These are phyloP conservation scores for Sericinus montela DNA, from an alignment of 2,888 invertebrate genomes.

Conservation along the genomic window DNA sequence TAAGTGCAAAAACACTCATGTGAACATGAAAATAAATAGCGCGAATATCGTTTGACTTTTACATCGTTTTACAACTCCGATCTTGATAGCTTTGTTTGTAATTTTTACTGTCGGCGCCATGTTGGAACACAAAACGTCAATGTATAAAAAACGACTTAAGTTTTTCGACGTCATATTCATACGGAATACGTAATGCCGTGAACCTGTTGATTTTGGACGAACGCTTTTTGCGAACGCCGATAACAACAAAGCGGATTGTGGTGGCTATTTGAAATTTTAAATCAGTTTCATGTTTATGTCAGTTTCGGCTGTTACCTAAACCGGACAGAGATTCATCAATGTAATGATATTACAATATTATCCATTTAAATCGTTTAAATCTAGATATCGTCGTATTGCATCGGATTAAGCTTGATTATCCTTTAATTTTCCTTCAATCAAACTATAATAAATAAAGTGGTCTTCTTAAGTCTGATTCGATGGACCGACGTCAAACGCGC, in stretches of 20 bases:
- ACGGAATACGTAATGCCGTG: conserved; percentile 45
- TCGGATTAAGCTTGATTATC: conserved; percentile 1
- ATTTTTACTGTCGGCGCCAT: conserved; percentile 21
- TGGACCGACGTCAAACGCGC: conserved; percentile 61
- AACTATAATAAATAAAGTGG: neutral
- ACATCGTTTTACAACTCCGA: conserved; percentile 1
- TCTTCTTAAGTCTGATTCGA: conserved; percentile 41
- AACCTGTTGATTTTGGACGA: conserved; percentile 50
- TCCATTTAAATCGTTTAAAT: neutral
- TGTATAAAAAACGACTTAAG: conserved; percentile 16
- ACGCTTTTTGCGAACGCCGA: conserved; percentile 40
- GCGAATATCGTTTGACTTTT: conserved; percentile 6
- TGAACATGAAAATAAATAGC: conserved; percentile 12
- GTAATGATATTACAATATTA: conserved; percentile 43
- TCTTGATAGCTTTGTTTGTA: conserved; percentile 13
- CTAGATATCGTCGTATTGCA: neutral
- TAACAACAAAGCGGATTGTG: conserved; percentile 57
- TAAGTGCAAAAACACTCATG: neutral
- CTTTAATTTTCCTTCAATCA: conserved; percentile 26
- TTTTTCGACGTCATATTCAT: conserved; percentile 37
- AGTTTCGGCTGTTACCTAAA: conserved; percentile 60
- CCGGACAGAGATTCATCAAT: conserved; percentile 66
- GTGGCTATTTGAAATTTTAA: conserved; percentile 69
- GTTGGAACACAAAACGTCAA: conserved; percentile 14
- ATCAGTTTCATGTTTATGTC: conserved; percentile 62